These are phyloP conservation scores for Drosophila parabipectinata DNA, from an alignment of 1,140 invertebrate genomes.

Conservation along the genomic window DNA sequence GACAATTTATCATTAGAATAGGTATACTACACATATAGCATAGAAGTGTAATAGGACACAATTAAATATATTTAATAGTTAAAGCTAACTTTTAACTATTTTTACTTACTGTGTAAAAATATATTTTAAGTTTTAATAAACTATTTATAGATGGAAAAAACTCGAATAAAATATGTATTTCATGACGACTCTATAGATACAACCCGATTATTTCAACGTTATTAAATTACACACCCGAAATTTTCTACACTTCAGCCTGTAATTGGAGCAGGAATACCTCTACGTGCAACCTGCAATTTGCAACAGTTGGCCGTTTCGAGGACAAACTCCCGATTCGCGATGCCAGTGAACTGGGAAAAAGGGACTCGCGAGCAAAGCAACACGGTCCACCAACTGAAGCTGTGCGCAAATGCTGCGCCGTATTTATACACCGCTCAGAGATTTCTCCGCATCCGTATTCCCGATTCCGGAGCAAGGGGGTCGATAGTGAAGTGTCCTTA, in stretches of 20 bases:
- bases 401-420: conserved; percentile 49
- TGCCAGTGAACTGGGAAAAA: conserved; percentile 34
- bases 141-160: not conserved
- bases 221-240: conserved; percentile 25
- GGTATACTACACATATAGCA: too few species aligned
- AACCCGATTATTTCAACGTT: not conserved
- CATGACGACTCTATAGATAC: not conserved
- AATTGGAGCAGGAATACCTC: conserved; percentile 20
- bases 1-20: too few species aligned
- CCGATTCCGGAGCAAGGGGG: conserved; percentile 12
- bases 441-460: conserved; percentile 12
- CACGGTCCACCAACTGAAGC: conserved; percentile 70
- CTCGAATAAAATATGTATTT: not conserved
- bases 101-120: not conserved
- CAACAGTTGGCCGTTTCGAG: conserved; percentile 32
- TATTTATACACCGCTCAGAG: conserved; percentile 65
- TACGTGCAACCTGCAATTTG: conserved; percentile 18
- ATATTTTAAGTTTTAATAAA: not conserved
- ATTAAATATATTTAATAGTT: too few species aligned
- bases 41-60: too few species aligned
- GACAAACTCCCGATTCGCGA: conserved; percentile 19
- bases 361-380: conserved; percentile 64
- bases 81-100: not conserved
- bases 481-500: conserved; percentile 6
- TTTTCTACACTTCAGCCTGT: conserved; percentile 13